phyloP scores from a whole-genome alignment of 2,113 vertebrate genomes.

The Cryptomyrus ogoouensis region DNA sequence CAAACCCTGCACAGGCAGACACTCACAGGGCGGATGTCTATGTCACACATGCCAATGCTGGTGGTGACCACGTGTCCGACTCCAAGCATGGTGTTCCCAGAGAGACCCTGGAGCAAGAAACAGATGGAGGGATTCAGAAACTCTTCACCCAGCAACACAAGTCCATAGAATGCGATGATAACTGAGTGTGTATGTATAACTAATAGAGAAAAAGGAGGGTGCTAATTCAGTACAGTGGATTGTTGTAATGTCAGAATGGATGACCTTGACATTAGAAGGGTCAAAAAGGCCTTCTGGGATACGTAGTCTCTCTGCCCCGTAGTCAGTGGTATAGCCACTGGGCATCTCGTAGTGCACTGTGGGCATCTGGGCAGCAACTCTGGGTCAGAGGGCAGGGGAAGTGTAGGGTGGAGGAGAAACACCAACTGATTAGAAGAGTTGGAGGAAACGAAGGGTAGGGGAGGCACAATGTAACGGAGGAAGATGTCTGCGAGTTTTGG shows the following conservation, averaged over 20 bases:
- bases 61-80: constrained; percentile 68
- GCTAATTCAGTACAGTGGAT: background rate
- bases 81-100: constrained; percentile 68
- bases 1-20: background rate
- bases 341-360: constrained; percentile 72
- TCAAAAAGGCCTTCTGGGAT: constrained; percentile 70
- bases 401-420: background rate
- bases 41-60: constrained; percentile 72
- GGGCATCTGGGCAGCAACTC: constrained; percentile 71
- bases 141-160: background rate
- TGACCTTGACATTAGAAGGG: constrained; percentile 69
- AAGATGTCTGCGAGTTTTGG: background rate
- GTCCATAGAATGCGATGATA: background rate
- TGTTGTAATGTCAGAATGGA: background rate
- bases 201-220: background rate
- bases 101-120: constrained; percentile 55
- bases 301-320: constrained; percentile 59
- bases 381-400: constrained; percentile 28
- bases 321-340: constrained; percentile 68
- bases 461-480: background rate
- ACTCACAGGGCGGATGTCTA: constrained; percentile 66
- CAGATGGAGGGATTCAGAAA: background rate
- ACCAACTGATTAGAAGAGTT: background rate
- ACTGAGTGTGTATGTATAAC: background rate
- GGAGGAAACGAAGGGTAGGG: background rate